These are phyloP conservation scores for Blastobasis lacticolella DNA, from an alignment of 2,888 invertebrate species.

Conservation along the genomic window DNA sequence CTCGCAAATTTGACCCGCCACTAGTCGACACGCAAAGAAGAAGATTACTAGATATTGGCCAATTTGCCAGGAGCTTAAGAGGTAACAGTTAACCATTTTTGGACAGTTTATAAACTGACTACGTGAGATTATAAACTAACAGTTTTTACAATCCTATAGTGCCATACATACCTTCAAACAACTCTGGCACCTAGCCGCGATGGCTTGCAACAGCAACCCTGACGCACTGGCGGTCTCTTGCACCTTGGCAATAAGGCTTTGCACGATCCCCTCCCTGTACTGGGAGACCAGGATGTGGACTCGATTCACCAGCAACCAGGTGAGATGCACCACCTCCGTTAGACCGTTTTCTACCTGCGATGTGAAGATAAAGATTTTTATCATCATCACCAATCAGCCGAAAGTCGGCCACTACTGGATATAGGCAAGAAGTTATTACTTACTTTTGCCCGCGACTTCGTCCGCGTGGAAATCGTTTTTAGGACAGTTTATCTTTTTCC, in stretches of 20 bases:
- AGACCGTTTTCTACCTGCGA: conserved; percentile 78
- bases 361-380: neutral
- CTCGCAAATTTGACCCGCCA: no score
- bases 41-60: no score
- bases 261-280: conserved; percentile 78
- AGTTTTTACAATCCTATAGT: no score
- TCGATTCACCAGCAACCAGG: conserved; percentile 85
- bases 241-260: conserved; percentile 34
- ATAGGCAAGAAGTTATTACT: no score
- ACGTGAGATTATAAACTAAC: neutral
- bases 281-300: conserved; percentile 79
- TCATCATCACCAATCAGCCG: neutral
- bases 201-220: conserved; percentile 80
- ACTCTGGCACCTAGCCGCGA: conserved; percentile 77
- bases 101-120: neutral
- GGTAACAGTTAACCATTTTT: no score
- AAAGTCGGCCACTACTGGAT: no score
- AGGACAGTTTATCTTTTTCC: no score
- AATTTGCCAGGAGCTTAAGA: no score
- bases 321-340: conserved; percentile 80
- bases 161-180: conserved; percentile 49
- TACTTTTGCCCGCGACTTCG: no score
- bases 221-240: conserved; percentile 78
- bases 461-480: no score
- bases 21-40: no score